Evolutionary conservation across 92 coral and sea anemone species (phyloP).

Genomic region (Umimayanthus chanpuru): DNA sequence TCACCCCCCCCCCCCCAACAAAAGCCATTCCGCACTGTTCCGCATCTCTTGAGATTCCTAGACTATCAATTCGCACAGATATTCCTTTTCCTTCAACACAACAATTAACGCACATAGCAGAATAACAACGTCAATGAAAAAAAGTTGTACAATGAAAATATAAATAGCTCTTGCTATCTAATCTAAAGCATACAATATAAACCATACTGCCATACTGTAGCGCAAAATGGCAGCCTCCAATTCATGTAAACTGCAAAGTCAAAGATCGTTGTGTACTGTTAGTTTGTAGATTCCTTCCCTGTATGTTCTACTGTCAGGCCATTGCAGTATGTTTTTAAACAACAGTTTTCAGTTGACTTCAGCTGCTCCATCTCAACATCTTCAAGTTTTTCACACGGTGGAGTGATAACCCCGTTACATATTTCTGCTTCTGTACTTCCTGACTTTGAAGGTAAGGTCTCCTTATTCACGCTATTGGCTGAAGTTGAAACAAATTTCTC

Average conservation of each 20-base stretch:
- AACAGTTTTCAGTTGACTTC: slow-evolving; percentile 14
- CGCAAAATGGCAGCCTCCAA: background rate
- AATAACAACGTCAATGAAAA: background rate
- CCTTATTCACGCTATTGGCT: background rate
- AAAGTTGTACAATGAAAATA: background rate
- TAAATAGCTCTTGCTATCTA: background rate
- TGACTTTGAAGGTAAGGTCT: background rate
- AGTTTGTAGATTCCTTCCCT: background rate
- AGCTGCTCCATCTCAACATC: background rate
- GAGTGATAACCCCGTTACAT: slow-evolving; percentile 4
- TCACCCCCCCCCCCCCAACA: no score
- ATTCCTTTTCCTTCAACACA: background rate
- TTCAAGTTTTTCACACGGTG: slow-evolving; percentile 1
- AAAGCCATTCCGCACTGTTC: background rate
- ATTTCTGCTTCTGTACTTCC: background rate
- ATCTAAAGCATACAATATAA: background rate
- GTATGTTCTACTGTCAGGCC: slow-evolving; percentile 7
- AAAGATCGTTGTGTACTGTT: background rate
- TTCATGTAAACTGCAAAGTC: background rate
- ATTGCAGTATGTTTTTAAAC: slow-evolving; percentile 16
- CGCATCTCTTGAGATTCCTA: background rate
- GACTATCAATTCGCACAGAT: background rate
- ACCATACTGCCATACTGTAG: background rate
- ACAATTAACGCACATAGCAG: background rate
- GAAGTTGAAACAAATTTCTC: background rate